These are phyloP conservation scores for Leptarthrus brevirostris DNA, from an alignment of 2,888 invertebrate species.

Conservation along the genomic window DNA sequence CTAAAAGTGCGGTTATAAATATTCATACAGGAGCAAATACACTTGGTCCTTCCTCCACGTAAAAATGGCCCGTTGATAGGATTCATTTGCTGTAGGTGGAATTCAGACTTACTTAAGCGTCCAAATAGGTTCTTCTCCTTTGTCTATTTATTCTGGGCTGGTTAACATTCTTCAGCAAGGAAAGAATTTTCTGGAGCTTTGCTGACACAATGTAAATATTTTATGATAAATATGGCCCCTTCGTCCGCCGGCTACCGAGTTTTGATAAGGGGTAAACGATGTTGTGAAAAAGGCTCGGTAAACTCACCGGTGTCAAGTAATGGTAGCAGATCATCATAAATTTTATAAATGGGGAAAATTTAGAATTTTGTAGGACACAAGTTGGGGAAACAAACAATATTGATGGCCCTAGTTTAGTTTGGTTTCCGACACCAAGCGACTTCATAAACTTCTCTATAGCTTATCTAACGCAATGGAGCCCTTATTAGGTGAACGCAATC, in stretches of 20 bases:
- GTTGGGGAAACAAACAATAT: too few relatives aligned
- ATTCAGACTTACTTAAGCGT: too few relatives aligned
- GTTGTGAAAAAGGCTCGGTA: not conserved
- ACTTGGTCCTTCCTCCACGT: not conserved
- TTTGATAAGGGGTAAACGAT: conserved; percentile 11
- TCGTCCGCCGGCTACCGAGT: not conserved
- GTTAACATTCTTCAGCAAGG: not conserved
- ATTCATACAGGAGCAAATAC: not conserved
- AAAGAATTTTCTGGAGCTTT: conserved; percentile 2
- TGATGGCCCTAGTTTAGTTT: too few relatives aligned
- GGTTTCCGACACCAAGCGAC: too few relatives aligned
- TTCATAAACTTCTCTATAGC: too few relatives aligned
- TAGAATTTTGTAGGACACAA: too few relatives aligned
- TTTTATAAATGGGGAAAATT: not conserved
- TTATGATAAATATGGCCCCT: conserved; percentile 33
- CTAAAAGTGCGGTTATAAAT: not conserved
- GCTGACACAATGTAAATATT: conserved; percentile 18
- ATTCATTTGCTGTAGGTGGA: too few relatives aligned
- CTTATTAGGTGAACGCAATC: too few relatives aligned
- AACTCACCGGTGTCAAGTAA: not conserved
- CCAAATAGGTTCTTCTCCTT: too few relatives aligned
- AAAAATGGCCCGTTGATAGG: not conserved
- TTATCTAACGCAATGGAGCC: too few relatives aligned
- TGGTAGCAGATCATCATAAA: conserved; percentile 1
- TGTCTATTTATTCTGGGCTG: conserved; percentile 16